Conservation (phyloP, 2,888 invertebrate genomes). For the Sphinx pinastri region DNA sequence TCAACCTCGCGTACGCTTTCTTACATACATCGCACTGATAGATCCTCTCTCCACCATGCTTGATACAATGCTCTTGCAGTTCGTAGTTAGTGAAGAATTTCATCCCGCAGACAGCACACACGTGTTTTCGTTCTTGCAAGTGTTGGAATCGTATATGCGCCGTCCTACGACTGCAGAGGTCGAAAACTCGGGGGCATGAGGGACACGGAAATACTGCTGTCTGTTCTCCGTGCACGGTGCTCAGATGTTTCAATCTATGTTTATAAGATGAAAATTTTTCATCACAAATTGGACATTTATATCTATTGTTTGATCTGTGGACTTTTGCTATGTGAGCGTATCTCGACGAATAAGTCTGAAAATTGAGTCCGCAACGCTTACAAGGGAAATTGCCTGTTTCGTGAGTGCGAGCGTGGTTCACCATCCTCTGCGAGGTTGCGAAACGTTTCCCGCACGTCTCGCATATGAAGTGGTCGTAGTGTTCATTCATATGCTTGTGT, state of each 20-base stretch:
- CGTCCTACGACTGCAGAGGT: slow-evolving; percentile 71
- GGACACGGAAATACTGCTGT: slow-evolving; percentile 73
- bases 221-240: slow-evolving; percentile 69
- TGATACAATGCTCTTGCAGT: slow-evolving; percentile 81
- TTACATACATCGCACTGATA: slow-evolving; percentile 75
- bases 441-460: slow-evolving; percentile 78
- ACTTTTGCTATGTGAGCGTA: slow-evolving; percentile 71
- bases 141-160: slow-evolving; percentile 74
- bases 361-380: slow-evolving; percentile 65
- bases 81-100: slow-evolving; percentile 83
- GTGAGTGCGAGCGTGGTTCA: slow-evolving; percentile 71
- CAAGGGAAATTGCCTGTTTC: slow-evolving; percentile 70
- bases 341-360: slow-evolving; percentile 63
- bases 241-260: slow-evolving; percentile 70
- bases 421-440: slow-evolving; percentile 71
- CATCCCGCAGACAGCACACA: slow-evolving; percentile 79
- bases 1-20: slow-evolving; percentile 65
- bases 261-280: slow-evolving; percentile 76
- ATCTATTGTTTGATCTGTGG: slow-evolving; percentile 70
- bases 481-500: slow-evolving; percentile 78
- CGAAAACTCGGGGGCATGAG: slow-evolving; percentile 72
- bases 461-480: slow-evolving; percentile 75
- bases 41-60: slow-evolving; percentile 65
- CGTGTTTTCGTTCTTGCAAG: slow-evolving; percentile 74
- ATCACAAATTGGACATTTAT: slow-evolving; percentile 77